These are phyloP conservation scores for Drosophila kepulauana DNA, from an alignment of 1,140 invertebrate genomes.

Conservation along the genomic window DNA sequence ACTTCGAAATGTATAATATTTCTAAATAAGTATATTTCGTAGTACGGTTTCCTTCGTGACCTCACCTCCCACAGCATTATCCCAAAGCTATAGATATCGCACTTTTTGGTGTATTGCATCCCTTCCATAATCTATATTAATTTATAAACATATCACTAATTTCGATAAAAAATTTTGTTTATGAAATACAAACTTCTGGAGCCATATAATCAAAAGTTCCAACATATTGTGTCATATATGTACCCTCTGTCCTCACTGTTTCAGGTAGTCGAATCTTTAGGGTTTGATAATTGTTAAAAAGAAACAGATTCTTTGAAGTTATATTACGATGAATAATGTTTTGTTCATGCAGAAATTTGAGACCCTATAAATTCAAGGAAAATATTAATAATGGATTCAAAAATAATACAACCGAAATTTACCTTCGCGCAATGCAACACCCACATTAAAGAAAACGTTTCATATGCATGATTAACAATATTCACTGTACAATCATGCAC, in stretches of 20 bases:
- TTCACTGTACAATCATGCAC: background rate
- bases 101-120: background rate
- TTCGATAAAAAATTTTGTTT: no score
- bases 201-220: background rate
- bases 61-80: background rate
- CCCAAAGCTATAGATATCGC: background rate
- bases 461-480: background rate
- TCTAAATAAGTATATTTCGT: no score
- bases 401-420: background rate
- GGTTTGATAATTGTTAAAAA: background rate
- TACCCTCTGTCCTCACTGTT: background rate
- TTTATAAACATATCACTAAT: no score
- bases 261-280: background rate
- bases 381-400: background rate
- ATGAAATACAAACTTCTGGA: background rate
- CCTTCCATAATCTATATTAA: background rate
- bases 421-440: background rate
- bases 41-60: background rate
- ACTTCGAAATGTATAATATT: no score
- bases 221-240: background rate
- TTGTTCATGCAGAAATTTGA: background rate
- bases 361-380: background rate
- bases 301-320: background rate
- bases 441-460: background rate
- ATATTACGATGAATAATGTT: background rate